Evolutionary conservation across 2,113 vertebrate species (phyloP).

Genomic region (Triplophysa tibetana): DNA sequence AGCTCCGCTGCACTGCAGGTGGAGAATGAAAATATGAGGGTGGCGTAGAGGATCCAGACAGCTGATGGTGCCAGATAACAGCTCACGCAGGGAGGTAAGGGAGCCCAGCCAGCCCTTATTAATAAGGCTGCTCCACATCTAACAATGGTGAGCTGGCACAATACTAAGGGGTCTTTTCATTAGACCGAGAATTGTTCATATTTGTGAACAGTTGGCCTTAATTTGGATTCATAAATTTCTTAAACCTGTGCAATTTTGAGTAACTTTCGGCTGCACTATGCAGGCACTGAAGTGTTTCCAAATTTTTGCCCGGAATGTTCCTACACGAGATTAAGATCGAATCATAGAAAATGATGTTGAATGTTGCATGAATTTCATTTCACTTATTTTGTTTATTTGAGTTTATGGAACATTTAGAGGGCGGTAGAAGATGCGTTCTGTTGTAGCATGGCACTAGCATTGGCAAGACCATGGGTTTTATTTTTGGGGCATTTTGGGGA

Average conservation of each 20-base stretch:
- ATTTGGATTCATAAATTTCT: neutral
- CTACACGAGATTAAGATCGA: constrained; percentile 19
- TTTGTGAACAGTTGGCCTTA: neutral
- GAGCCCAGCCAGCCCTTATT: constrained; percentile 51
- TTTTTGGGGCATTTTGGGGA: too few species aligned
- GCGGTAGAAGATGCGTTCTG: neutral
- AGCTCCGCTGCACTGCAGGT: constrained; percentile 74
- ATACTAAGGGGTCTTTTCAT: neutral
- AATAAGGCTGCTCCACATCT: constrained; percentile 42
- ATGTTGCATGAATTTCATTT: constrained; percentile 31
- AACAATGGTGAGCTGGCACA: constrained; percentile 26
- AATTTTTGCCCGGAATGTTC: constrained; percentile 19
- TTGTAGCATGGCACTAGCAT: too few species aligned
- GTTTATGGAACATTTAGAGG: constrained; percentile 10
- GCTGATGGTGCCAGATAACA: constrained; percentile 79
- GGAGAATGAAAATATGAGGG: constrained; percentile 73
- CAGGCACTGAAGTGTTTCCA: constrained; percentile 12
- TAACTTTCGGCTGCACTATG: neutral
- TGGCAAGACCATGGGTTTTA: too few species aligned
- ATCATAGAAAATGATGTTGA: constrained; percentile 16
- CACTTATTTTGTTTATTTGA: constrained; percentile 30
- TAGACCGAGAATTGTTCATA: neutral
- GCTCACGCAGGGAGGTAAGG: constrained; percentile 64
- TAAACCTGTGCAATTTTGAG: neutral
- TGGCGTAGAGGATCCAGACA: constrained; percentile 69